Evolutionary conservation across 1,140 invertebrate species (phyloP).

Genomic region (Camponotus vicinus): DNA sequence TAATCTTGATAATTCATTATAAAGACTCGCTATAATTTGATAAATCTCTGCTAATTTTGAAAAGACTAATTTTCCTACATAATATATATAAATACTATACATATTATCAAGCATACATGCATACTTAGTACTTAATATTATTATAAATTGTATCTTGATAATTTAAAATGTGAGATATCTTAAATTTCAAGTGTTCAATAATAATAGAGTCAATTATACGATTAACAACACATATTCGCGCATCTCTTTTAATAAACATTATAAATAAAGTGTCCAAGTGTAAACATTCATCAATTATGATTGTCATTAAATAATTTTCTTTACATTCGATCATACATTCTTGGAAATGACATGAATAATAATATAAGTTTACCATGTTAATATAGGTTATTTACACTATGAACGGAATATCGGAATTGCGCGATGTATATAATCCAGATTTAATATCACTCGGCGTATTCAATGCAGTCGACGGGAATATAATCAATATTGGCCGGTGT

Average conservation of each 20-base stretch:
- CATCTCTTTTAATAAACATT: not conserved
- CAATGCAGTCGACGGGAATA: slow-evolving; percentile 46
- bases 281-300: slow-evolving; percentile 5
- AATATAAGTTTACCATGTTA: slow-evolving; percentile 42
- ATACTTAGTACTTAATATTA: not conserved
- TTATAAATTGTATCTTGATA: not conserved
- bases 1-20: not conserved
- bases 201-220: too few relatives aligned
- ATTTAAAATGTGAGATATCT: not conserved
- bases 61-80: not conserved
- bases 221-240: slow-evolving; percentile 16
- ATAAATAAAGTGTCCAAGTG: not conserved
- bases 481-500: slow-evolving; percentile 52
- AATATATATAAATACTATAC: not conserved
- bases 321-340: not conserved
- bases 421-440: slow-evolving; percentile 55
- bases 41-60: not conserved
- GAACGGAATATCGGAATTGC: slow-evolving; percentile 38
- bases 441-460: slow-evolving; percentile 51
- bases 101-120: too few relatives aligned
- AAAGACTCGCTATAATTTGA: not conserved
- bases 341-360: slow-evolving; percentile 3
- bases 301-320: slow-evolving; percentile 22
- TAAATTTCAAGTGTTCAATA: not conserved
- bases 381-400: slow-evolving; percentile 33